Evolutionary conservation across 2,797 vertebrate genomes (phyloP), one percentile per base, ranked within the genome.

Genomic region (Heteromormyrus szaboi): DNA sequence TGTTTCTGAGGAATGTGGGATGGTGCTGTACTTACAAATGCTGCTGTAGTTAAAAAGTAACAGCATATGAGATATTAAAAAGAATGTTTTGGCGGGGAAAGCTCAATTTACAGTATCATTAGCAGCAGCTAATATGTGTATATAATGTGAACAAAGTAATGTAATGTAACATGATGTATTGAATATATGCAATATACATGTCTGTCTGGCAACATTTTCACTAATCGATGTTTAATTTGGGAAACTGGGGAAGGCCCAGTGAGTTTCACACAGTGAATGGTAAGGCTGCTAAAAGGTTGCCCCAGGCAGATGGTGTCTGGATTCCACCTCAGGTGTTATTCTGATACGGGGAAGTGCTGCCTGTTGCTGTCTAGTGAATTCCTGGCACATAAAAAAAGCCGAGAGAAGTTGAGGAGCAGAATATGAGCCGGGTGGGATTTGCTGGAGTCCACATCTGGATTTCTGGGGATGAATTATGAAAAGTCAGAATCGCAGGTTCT

Each of bases 331-430:
- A 86, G 33, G 85, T 86, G 2, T 29, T 12, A 54, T 59, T 86
- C 33, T 19, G 29, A 86, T 17, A 37, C 0, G 8, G 29, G 17
- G 85, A 56, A 4, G 53, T 19, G 85, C 25, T 11, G 33, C 81
- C 46, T 85, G 48, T 19, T 84, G 44, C 50, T 46, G 17, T 29
- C 56, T 44, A 48, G 53, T 22, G 72, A 22, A 44, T 56, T 81
- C 44, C 54, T 12, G 54, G 53, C 25, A 22, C 44, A 11, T 85
- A 37, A 19, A 29, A 29, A 62, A 41, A 29, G 8, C 29, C 8
- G 2, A 85, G 85, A 56, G 84, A 85, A 41, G 51, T 14, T n/a
- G 50, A 56, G 68, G 88, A 88, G 54, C n/a, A 54, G 88, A 85
- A 25, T 62, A 65, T 48, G 41, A 62, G 22, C 41, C 76, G 8